Conservation (phyloP, 2,797 vertebrate species). For the Emydoidea blandingii region DNA sequence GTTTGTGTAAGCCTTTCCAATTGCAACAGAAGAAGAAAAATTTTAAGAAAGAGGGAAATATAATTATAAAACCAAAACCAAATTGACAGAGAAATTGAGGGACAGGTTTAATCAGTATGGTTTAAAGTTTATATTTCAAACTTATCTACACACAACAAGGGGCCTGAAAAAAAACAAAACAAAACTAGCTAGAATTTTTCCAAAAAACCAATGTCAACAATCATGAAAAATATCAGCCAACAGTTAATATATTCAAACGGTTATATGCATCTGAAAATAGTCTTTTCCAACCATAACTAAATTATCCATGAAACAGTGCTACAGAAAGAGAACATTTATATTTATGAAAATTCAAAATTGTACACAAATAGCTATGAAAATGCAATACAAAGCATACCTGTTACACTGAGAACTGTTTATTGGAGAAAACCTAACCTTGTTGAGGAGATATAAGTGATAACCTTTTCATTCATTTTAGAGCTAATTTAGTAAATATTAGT, state of each 20-base stretch:
- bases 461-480: neutral
- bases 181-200: neutral
- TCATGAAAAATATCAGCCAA: neutral
- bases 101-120: neutral
- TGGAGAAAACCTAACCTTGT: neutral
- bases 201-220: neutral
- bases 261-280: neutral
- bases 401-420: neutral
- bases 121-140: neutral
- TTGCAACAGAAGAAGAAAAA: neutral
- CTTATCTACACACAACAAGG: neutral
- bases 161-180: neutral
- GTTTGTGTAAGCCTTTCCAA: neutral
- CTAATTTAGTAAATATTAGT: neutral
- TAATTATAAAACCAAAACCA: neutral
- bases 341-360: neutral
- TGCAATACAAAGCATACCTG: neutral
- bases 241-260: neutral
- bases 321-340: neutral
- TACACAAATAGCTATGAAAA: neutral
- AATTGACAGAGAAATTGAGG: neutral
- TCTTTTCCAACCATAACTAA: neutral
- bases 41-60: neutral
- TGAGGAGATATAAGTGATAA: neutral
- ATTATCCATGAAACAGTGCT: neutral